phyloP scores from a whole-genome alignment of 2,113 vertebrate genomes.

The Perccottus glenii region DNA sequence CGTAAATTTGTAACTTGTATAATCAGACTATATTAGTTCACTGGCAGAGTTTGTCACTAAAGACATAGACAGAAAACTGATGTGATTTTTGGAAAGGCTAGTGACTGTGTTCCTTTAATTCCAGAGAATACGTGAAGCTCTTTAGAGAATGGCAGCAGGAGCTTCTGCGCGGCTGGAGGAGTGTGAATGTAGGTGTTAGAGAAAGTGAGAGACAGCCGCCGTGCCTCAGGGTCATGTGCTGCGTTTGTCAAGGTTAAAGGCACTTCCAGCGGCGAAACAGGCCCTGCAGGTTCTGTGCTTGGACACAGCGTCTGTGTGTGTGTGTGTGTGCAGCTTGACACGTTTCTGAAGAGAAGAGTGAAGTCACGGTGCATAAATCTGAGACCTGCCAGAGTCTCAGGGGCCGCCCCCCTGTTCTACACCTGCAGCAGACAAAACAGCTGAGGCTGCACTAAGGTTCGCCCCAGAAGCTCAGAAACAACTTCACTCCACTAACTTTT shows the following conservation, averaged over 20 bases:
- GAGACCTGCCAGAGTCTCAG: slow-evolving; percentile 34
- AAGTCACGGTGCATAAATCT: slow-evolving; percentile 62
- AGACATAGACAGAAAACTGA: no score
- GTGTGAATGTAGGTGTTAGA: background rate
- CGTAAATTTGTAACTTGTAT: no score
- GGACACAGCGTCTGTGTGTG: slow-evolving; percentile 40
- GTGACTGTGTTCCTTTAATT: no score
- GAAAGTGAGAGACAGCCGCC: slow-evolving; percentile 16
- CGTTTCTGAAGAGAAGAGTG: slow-evolving; percentile 41
- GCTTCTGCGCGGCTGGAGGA: no score
- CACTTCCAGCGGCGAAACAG: slow-evolving; percentile 3
- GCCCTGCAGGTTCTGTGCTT: slow-evolving; percentile 28
- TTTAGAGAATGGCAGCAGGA: no score
- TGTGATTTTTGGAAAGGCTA: no score
- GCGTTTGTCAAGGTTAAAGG: slow-evolving; percentile 38
- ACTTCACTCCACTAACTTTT: slow-evolving; percentile 19
- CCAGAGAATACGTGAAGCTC: no score
- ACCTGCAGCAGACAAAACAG: slow-evolving; percentile 31
- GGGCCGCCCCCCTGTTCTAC: slow-evolving; percentile 13
- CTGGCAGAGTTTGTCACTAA: no score
- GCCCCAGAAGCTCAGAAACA: slow-evolving; percentile 18
- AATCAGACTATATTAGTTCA: no score
- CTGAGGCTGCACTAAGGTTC: slow-evolving; percentile 40
- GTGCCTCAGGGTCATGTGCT: slow-evolving; percentile 29
- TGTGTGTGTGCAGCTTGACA: slow-evolving; percentile 44